A percentile compares a stretch with the other conserved stretches of the same genome.
Evolutionary conservation across 2,888 invertebrate species (phyloP).

Genomic region (Serripes groenlandicus): DNA sequence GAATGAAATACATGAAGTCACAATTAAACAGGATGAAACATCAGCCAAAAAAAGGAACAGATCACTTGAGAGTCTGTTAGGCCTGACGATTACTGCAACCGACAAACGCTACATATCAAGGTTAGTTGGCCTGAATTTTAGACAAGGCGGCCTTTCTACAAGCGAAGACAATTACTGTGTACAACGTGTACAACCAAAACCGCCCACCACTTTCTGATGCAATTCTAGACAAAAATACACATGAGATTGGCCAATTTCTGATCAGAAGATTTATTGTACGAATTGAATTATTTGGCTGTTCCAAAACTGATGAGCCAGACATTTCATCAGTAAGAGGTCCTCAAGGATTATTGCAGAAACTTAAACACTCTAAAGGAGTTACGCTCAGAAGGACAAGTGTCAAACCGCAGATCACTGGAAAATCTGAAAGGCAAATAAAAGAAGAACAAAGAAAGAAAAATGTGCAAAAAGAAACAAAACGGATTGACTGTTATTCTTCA

Average conservation of each 20-base stretch:
- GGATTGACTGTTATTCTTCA: not conserved
- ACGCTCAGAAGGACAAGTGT: constrained; percentile 41
- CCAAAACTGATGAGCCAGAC: not conserved
- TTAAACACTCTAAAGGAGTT: constrained; percentile 38
- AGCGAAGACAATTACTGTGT: not conserved
- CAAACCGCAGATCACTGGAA: not conserved
- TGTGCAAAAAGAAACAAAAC: not conserved
- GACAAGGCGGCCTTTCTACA: constrained; percentile 25
- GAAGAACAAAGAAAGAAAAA: not conserved
- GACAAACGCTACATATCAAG: constrained; percentile 21
- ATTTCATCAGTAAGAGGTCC: constrained; percentile 14
- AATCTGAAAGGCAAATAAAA: too few relatives aligned
- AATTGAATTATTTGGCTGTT: too few relatives aligned
- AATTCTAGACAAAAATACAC: constrained; percentile 36
- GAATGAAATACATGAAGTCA: constrained; percentile 9
- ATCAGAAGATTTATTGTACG: constrained; percentile 14
- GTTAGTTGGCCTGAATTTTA: constrained; percentile 20
- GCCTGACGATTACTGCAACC: not conserved
- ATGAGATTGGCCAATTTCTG: constrained; percentile 31
- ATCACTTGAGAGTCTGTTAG: constrained; percentile 15
- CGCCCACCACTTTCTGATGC: constrained; percentile 16
- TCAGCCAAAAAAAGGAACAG: not conserved
- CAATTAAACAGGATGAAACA: too few relatives aligned
- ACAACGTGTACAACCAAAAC: constrained; percentile 34
- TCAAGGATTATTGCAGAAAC: constrained; percentile 16